Conservation (phyloP, 2,888 invertebrate genomes). For the Lepidochrysops patricia region DNA sequence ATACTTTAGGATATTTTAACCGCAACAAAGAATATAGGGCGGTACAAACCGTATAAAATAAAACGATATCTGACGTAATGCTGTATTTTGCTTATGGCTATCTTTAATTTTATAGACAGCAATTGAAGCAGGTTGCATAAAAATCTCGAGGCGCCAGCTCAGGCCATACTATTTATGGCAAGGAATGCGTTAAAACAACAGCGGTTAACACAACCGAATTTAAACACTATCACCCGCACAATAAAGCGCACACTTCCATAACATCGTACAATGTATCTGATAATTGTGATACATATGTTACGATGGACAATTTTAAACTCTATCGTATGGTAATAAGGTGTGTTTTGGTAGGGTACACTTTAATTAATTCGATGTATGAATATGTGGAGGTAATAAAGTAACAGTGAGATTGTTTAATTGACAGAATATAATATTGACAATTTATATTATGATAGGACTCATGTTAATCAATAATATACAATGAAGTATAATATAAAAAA, state of each 20-base stretch:
- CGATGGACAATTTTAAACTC: conserved; percentile 29
- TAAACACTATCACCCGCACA: conserved; percentile 26
- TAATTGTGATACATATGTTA: conserved; percentile 19
- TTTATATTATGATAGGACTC: neutral
- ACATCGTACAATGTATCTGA: neutral
- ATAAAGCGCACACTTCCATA: conserved; percentile 19
- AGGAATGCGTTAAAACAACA: conserved; percentile 66
- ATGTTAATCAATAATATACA: neutral
- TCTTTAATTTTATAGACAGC: neutral
- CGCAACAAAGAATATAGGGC: no score
- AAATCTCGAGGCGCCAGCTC: conserved; percentile 33
- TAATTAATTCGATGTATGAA: conserved; percentile 11
- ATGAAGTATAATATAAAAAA: neutral
- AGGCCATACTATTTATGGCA: conserved; percentile 59
- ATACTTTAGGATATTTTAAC: no score
- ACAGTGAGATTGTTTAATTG: conserved; percentile 8
- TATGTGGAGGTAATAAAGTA: conserved; percentile 14
- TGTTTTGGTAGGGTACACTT: conserved; percentile 1
- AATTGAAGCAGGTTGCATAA: conserved; percentile 9
- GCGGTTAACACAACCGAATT: conserved; percentile 33
- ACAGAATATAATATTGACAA: neutral
- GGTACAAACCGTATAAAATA: no score
- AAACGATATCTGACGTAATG: neutral
- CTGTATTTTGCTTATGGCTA: neutral
- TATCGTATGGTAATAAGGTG: conserved; percentile 22